phyloP scores from a whole-genome alignment of 1,140 invertebrate genomes.

The Ceratitis capitata region DNA sequence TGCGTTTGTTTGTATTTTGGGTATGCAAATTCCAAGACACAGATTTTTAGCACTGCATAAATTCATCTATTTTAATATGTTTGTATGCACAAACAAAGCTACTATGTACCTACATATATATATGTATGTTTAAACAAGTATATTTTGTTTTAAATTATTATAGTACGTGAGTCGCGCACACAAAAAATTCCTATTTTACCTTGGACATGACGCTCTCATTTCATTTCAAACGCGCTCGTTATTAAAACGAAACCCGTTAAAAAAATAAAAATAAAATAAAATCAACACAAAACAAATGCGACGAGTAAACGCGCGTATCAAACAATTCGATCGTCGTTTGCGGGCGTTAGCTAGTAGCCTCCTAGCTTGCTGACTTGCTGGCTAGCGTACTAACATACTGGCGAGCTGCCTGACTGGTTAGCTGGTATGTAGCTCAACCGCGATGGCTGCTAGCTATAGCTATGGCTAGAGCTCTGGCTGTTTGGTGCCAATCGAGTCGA shows the following conservation, averaged over 20 bases:
- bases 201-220: background rate
- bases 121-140: constrained; percentile 1
- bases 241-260: too few relatives aligned
- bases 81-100: background rate
- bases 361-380: background rate
- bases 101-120: background rate
- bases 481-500: background rate
- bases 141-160: background rate
- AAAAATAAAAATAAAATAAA: too few relatives aligned
- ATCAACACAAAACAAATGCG: too few relatives aligned
- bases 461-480: background rate
- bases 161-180: constrained; percentile 10
- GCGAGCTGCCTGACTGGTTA: background rate
- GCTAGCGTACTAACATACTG: background rate
- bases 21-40: background rate
- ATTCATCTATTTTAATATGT: background rate
- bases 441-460: background rate
- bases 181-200: background rate
- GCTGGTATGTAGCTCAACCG: background rate
- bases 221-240: background rate
- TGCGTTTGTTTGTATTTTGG: background rate
- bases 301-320: background rate
- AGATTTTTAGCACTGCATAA: background rate
- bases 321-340: background rate
- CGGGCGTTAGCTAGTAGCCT: constrained; percentile 21